Evolutionary conservation across 2,888 invertebrate genomes (phyloP).

Genomic region (Blastobasis adustella): DNA sequence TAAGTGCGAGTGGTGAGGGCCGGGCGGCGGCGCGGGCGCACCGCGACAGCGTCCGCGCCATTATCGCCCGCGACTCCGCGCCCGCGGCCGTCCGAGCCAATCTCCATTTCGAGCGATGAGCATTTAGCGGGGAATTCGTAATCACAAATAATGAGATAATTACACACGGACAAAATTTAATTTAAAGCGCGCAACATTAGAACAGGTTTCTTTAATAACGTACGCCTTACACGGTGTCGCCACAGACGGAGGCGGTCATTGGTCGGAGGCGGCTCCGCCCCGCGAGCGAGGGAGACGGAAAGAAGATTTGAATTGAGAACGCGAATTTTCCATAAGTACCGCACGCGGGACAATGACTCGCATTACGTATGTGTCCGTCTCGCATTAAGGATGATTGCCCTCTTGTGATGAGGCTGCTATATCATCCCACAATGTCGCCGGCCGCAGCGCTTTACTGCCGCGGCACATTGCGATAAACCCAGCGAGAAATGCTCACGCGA

Average conservation of each 20-base stretch:
- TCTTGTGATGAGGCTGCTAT: constrained; percentile 72
- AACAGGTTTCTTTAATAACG: constrained; percentile 75
- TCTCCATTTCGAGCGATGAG: constrained; percentile 65
- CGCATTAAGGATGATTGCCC: constrained; percentile 73
- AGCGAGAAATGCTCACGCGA: constrained; percentile 62
- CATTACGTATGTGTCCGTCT: constrained; percentile 73
- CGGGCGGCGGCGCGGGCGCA: constrained; percentile 12
- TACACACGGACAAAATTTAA: constrained; percentile 75
- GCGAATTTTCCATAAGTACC: constrained; percentile 76
- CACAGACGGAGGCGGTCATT: constrained; percentile 67
- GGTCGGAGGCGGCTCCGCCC: constrained; percentile 72
- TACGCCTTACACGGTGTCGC: constrained; percentile 74
- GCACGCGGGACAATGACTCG: constrained; percentile 74
- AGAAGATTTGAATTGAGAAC: constrained; percentile 74
- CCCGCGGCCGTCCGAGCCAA: constrained; percentile 47
- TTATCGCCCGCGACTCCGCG: constrained; percentile 45
- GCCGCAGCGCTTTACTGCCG: constrained; percentile 61
- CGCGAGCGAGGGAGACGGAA: constrained; percentile 69
- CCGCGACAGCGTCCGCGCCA: constrained; percentile 32
- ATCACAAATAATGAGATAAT: constrained; percentile 74
- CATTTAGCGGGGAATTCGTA: constrained; percentile 72
- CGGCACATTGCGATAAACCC: constrained; percentile 68
- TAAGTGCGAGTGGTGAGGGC: constrained; percentile 28
- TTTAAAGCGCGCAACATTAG: constrained; percentile 74
- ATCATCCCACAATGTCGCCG: constrained; percentile 70